These are phyloP conservation scores for Capreolus pygargus DNA, from an alignment of 2,113 vertebrate genomes.

Conservation along the genomic window DNA sequence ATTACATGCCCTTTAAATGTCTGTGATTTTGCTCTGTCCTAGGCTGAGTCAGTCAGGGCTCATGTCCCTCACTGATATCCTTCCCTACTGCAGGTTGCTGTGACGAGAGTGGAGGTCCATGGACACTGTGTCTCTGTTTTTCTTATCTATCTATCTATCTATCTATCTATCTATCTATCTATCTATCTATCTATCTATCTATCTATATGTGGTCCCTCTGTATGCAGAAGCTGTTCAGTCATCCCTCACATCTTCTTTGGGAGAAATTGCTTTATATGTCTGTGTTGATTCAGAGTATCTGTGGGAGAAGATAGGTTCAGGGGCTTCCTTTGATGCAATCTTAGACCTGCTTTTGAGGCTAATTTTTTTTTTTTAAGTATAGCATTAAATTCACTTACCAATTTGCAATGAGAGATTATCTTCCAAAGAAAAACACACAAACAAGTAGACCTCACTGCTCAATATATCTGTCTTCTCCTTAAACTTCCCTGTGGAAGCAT, in stretches of 20 bases:
- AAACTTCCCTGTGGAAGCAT: neutral
- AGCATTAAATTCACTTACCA: neutral
- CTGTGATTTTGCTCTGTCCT: neutral
- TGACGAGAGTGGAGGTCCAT: neutral
- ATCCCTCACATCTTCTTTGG: neutral
- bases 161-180: too few species aligned
- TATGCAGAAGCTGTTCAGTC: neutral
- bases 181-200: too few species aligned
- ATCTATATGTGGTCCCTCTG: neutral
- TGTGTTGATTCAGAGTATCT: neutral
- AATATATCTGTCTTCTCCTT: neutral
- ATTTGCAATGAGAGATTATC: neutral
- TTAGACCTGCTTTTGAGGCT: neutral
- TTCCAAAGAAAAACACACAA: neutral
- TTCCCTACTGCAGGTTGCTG: neutral
- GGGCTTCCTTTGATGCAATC: neutral
- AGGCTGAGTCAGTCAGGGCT: neutral
- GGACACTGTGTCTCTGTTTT: neutral
- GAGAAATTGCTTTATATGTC: too few species aligned
- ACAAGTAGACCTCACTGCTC: neutral
- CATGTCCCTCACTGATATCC: accelerated
- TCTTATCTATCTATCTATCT: too few species aligned
- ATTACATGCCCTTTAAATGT: accelerated
- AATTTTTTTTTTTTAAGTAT: neutral
- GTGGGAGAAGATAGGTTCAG: neutral